Base-by-base conservation (phyloP, 1,140 invertebrate species). In the Pseudomyrmex flavicornis region DNA sequence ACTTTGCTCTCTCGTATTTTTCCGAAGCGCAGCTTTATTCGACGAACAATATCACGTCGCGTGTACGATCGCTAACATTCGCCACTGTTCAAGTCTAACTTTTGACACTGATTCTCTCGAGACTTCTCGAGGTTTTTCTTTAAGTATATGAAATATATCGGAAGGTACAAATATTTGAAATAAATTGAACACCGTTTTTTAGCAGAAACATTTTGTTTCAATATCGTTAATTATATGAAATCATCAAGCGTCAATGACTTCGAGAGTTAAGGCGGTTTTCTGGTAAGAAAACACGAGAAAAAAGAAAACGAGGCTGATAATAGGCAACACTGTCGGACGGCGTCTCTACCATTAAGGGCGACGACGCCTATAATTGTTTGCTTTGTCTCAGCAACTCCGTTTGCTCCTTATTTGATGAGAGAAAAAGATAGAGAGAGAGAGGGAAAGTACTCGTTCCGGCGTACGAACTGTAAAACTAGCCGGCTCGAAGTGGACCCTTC, bases 351-450 rank as follows among this genome's bases (percentile, higher is more conserved):
- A 82, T 82, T 82, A 82, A 82, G 46, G 26, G 59, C 35, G 70
- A 73, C 70, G 70, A 56, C 8, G 58, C 52, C 58, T 82, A 82
- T 82, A 82, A 75, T 75, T 82, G 79, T 82, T 82, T 82, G 58
- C 59, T 75, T 82, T 82, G 70, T 82, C 79, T 82, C 79, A 65
- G 9, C 63, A 70, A 82, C 70, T 82, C 72, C 15, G 22, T 63
- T 46, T 48, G 70, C 13, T 54, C 46, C 26, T 17, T 73, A 70
- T 82, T 82, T 65, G 79, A 75, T 13, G 59, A 63, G 20, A 7
- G 35, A 35, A 7, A 35, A 35, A 35, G 5, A 35, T 5, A 35
- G 0, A 35, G 35, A 7, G 0, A 35, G 35, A 35, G 0, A 35
- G 35, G 5, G 35, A 35, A 35, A 35, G 35, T 35, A 35, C 35